phyloP scores from a whole-genome alignment of 2,113 vertebrate species.

The Irena cyanogastra region DNA sequence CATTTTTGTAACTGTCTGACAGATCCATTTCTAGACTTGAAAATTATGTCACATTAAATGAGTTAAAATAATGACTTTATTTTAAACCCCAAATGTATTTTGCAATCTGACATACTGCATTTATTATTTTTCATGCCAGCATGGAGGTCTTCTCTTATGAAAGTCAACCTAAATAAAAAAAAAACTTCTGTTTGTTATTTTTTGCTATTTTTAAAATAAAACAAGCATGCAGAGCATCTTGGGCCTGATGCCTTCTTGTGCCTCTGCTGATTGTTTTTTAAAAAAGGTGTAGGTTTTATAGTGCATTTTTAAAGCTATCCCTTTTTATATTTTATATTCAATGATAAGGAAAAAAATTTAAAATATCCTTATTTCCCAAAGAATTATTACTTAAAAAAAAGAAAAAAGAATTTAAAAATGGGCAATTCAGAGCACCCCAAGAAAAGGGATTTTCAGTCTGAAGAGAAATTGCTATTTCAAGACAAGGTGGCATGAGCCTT shows the following conservation, averaged over 20 bases:
- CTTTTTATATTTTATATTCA: neutral
- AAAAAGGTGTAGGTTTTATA: neutral
- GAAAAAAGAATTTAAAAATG: neutral
- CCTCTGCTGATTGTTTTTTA: neutral
- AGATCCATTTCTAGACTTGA: neutral
- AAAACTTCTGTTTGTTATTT: neutral
- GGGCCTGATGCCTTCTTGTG: neutral
- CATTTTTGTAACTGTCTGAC: neutral
- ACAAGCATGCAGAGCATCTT: neutral
- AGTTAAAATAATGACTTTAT: neutral
- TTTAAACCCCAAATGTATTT: neutral
- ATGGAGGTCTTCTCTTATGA: neutral
- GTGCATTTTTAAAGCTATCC: neutral
- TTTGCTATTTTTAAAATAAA: neutral
- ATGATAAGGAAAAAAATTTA: neutral
- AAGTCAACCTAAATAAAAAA: neutral
- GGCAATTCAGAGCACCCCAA: neutral
- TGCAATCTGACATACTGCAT: neutral
- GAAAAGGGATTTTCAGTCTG: neutral
- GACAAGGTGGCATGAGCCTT: neutral
- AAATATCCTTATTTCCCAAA: neutral
- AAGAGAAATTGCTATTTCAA: neutral
- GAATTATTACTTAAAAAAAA: neutral
- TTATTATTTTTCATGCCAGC: neutral
- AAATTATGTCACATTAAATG: neutral